A percentile compares a stretch with the other conserved stretches of the same genome.
phyloP scores from a whole-genome alignment of 2,888 invertebrate genomes.

The Lasioglossum oenotherae region DNA sequence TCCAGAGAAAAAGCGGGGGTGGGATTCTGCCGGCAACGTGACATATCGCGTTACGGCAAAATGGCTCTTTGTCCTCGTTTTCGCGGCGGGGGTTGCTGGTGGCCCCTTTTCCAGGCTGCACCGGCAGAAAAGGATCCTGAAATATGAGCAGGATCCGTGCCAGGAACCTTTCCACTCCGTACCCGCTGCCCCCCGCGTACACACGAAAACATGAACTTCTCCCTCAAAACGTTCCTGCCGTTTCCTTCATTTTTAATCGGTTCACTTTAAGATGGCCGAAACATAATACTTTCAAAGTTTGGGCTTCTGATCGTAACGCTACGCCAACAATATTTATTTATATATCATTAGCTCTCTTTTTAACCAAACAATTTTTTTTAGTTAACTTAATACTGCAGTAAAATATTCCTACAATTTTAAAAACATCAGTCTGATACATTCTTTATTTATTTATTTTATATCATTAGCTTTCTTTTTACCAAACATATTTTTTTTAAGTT shows the following conservation, averaged over 20 bases:
- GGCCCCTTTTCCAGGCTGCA: constrained; percentile 41
- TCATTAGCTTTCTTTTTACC: no score
- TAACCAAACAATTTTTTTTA: no score
- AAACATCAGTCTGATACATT: no score
- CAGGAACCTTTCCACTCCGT: constrained; percentile 34
- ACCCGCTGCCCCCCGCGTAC: not conserved
- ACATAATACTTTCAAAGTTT: not conserved
- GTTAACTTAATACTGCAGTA: no score
- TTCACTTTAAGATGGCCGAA: not conserved
- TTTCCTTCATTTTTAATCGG: not conserved
- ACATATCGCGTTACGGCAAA: constrained; percentile 66
- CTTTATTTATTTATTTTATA: no score
- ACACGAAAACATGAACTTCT: not conserved
- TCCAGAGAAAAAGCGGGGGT: not conserved
- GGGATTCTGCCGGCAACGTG: constrained; percentile 36
- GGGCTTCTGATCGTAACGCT: no score
- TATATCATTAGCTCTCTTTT: no score
- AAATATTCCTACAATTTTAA: no score
- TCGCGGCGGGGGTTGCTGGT: constrained; percentile 35
- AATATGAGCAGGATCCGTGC: constrained; percentile 60
- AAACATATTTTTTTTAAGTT: no score
- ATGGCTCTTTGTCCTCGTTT: constrained; percentile 65
- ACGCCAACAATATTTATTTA: no score
- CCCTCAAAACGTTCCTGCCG: not conserved
- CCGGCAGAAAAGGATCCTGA: constrained; percentile 58